phyloP scores from a whole-genome alignment of 2,888 invertebrate genomes.

The Ochropleura leucogaster region DNA sequence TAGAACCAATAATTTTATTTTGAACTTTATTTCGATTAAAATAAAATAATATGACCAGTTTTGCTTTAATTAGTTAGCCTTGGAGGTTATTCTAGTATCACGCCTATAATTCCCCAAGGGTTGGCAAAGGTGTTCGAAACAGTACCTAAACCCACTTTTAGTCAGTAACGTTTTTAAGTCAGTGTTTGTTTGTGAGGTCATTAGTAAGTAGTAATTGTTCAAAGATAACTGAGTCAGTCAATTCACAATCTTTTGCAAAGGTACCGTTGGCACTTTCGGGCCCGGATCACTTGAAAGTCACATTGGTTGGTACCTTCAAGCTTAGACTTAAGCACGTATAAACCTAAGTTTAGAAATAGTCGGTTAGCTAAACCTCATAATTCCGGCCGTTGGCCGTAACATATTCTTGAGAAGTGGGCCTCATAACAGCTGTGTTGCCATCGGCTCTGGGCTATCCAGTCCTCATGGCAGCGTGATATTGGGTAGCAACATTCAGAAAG shows the following conservation, averaged over 20 bases:
- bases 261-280: not conserved
- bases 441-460: not conserved
- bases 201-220: not conserved
- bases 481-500: not conserved
- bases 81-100: too few species aligned
- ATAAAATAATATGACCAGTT: too few species aligned
- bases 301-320: not conserved
- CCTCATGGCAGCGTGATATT: not conserved
- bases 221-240: not conserved
- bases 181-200: too few species aligned
- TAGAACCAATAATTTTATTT: not conserved
- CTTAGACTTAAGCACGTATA: not conserved
- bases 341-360: not conserved
- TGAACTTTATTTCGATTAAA: not conserved
- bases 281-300: not conserved
- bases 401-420: not conserved
- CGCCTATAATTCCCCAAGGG: too few species aligned
- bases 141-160: too few species aligned
- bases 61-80: too few species aligned
- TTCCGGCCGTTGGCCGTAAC: not conserved
- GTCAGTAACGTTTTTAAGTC: too few species aligned
- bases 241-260: not conserved
- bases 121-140: too few species aligned
- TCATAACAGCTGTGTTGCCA: not conserved
- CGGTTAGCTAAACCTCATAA: not conserved